phyloP scores from a whole-genome alignment of 2,797 vertebrate genomes.

The Cossypha caffra region DNA sequence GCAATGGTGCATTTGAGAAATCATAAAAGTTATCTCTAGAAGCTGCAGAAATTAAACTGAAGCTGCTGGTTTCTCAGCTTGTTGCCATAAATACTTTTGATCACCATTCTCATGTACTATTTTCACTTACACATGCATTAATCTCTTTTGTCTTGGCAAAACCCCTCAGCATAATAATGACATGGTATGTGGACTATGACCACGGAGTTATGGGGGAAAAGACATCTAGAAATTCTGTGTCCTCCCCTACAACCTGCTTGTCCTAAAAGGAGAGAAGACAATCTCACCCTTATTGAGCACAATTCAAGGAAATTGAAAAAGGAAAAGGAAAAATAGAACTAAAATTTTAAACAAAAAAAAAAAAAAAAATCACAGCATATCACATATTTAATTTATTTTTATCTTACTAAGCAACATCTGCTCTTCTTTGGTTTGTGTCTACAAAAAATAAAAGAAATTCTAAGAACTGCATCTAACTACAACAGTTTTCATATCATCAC shows the following conservation, averaged over 20 bases:
- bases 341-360: background rate
- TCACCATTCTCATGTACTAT: background rate
- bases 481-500: background rate
- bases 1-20: background rate
- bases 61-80: background rate
- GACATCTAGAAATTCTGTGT: background rate
- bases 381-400: background rate
- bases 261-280: background rate
- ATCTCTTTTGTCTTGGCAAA: background rate
- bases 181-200: rapidly evolving
- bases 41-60: background rate
- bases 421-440: background rate
- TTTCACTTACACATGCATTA: background rate
- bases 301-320: background rate
- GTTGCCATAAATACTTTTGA: background rate
- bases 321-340: background rate
- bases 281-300: background rate
- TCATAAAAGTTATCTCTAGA: background rate
- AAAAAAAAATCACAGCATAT: background rate
- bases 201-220: background rate
- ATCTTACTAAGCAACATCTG: background rate
- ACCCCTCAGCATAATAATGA: background rate
- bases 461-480: background rate
- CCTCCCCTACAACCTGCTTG: background rate
- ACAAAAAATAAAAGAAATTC: background rate